A percentile compares a stretch with the other conserved stretches of the same genome.
Conservation (phyloP, 2,888 invertebrate genomes). For the Platypus cylindrus region DNA sequence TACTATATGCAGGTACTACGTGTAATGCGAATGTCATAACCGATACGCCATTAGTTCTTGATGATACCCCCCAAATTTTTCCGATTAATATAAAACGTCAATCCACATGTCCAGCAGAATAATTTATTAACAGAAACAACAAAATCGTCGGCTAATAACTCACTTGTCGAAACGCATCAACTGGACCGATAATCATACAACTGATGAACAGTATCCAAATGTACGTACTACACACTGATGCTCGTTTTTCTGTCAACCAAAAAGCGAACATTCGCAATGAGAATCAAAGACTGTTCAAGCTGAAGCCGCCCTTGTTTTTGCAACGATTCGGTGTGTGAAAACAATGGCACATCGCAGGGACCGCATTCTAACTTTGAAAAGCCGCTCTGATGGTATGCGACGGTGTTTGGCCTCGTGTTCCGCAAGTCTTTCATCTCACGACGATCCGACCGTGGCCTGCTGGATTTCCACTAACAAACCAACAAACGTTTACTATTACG, state of each 20-base stretch:
- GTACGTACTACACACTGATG: no score
- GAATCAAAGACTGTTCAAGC: slow-evolving; percentile 32
- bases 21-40: no score
- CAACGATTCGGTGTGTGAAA: slow-evolving; percentile 33
- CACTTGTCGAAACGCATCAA: slow-evolving; percentile 17
- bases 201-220: no score
- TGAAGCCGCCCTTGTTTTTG: slow-evolving; percentile 33
- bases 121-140: no score
- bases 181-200: slow-evolving; percentile 25
- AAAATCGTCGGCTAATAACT: slow-evolving; percentile 22
- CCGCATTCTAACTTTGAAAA: slow-evolving; percentile 35
- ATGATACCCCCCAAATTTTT: no score
- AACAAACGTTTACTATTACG: slow-evolving; percentile 8
- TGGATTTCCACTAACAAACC: slow-evolving; percentile 10
- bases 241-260: slow-evolving; percentile 32
- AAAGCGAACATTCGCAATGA: slow-evolving; percentile 27
- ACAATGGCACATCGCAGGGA: slow-evolving; percentile 36
- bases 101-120: no score
- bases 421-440: slow-evolving; percentile 4
- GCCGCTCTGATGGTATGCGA: slow-evolving; percentile 18
- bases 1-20: no score
- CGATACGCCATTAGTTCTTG: no score
- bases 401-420: slow-evolving; percentile 8
- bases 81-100: no score
- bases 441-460: neutral